Percentiles rank a stretch among this genome's conserved stretches.
These are phyloP conservation scores for Lasiurus borealis DNA, from an alignment of 2,113 vertebrate species.

Conservation along the genomic window DNA sequence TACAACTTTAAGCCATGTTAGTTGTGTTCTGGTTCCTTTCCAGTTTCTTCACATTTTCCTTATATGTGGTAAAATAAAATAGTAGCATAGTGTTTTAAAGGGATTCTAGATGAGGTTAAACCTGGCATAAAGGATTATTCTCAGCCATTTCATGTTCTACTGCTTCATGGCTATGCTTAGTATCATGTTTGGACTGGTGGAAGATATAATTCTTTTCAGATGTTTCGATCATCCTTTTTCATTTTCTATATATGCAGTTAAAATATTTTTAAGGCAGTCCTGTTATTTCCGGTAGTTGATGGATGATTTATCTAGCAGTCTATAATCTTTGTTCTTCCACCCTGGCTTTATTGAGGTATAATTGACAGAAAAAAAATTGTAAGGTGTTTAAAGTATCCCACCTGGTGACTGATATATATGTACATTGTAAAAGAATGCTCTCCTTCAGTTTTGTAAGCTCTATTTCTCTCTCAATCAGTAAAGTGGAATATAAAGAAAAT, in stretches of 20 bases:
- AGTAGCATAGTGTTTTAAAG: neutral
- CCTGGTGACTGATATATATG: neutral
- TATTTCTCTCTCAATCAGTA: conserved; percentile 50
- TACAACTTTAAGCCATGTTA: conserved; percentile 53
- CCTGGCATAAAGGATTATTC: neutral
- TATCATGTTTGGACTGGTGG: neutral
- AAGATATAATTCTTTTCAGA: conserved; percentile 43
- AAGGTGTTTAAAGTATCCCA: neutral
- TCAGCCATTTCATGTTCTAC: neutral
- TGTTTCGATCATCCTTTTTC: conserved; percentile 32
- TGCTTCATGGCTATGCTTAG: neutral
- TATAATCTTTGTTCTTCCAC: conserved; percentile 11
- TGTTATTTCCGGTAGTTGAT: conserved; percentile 27
- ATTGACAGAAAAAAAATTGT: neutral
- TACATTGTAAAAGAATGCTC: neutral
- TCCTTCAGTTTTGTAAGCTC: conserved; percentile 2
- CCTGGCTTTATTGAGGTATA: neutral
- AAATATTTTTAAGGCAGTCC: conserved; percentile 24
- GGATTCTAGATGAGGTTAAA: conserved; percentile 23
- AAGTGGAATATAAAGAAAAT: neutral
- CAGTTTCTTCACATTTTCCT: conserved; percentile 48
- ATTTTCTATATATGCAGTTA: conserved; percentile 57
- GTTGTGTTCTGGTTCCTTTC: conserved; percentile 58
- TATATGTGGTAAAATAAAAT: conserved; percentile 59
- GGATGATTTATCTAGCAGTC: neutral